phyloP scores from a whole-genome alignment of 1,140 invertebrate species.

The Ephestia elutella region DNA sequence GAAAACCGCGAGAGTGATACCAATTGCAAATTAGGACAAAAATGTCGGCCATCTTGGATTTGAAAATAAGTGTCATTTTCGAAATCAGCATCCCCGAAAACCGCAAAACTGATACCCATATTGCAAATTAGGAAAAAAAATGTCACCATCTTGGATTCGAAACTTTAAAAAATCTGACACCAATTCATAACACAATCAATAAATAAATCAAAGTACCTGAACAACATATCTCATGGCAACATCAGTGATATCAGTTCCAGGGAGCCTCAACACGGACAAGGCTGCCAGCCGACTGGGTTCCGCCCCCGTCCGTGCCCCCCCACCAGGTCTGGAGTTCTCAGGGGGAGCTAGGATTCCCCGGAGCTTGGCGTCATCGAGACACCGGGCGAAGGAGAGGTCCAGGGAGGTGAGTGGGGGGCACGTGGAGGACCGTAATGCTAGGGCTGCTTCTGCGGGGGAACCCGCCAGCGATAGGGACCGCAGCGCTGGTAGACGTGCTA shows the following conservation, averaged over 20 bases:
- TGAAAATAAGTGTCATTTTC: no score
- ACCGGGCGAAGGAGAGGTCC: slow-evolving; percentile 80
- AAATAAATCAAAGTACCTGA: slow-evolving; percentile 33
- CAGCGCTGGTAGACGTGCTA: slow-evolving; percentile 87
- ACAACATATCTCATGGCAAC: slow-evolving; percentile 81
- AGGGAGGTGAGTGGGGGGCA: slow-evolving; percentile 87
- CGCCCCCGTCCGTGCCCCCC: slow-evolving; percentile 87
- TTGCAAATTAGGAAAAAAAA: neutral
- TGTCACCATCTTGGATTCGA: no score
- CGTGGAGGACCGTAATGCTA: slow-evolving; percentile 86
- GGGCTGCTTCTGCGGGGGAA: slow-evolving; percentile 85
- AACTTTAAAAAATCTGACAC: no score
- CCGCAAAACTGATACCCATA: no score
- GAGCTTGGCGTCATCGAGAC: slow-evolving; percentile 87
- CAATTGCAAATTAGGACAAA: no score
- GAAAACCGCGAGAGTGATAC: no score
- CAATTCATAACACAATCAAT: neutral
- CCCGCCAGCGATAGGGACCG: slow-evolving; percentile 87
- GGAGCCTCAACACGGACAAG: slow-evolving; percentile 83
- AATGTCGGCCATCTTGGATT: no score
- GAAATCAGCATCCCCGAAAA: no score
- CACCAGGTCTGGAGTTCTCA: slow-evolving; percentile 87
- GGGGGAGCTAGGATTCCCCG: slow-evolving; percentile 89
- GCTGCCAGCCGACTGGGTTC: slow-evolving; percentile 88
- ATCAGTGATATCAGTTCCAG: slow-evolving; percentile 93